Evolutionary conservation across 2,113 vertebrate species (phyloP).

Genomic region (Neolamprologus toae): DNA sequence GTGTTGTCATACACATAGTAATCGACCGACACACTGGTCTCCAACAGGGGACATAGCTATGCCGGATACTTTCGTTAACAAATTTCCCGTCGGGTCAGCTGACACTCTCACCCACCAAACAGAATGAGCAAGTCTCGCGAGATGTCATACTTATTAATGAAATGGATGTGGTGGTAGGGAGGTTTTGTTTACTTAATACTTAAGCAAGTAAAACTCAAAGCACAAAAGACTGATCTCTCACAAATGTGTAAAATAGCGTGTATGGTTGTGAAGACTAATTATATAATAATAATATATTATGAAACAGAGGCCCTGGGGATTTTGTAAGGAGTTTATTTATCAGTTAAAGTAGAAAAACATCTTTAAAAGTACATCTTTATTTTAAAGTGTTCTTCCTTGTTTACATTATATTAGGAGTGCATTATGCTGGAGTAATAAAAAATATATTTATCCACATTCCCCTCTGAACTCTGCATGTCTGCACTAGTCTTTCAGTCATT

Average conservation of each 20-base stretch:
- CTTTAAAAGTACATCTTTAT: neutral
- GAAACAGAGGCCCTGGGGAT: neutral
- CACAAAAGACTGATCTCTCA: neutral
- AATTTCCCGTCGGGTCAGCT: slow-evolving; percentile 41
- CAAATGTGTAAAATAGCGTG: neutral
- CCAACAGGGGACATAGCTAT: slow-evolving; percentile 23
- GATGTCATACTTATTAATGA: neutral
- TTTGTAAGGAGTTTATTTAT: neutral
- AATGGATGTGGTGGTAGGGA: neutral
- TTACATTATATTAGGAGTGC: neutral
- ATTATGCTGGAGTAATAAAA: neutral
- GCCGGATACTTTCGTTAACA: slow-evolving; percentile 11
- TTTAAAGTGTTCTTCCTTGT: neutral
- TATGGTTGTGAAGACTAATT: neutral
- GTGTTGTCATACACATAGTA: neutral
- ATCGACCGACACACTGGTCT: neutral
- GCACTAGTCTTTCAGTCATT: neutral
- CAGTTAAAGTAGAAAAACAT: neutral
- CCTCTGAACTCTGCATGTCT: neutral
- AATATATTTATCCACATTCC: neutral
- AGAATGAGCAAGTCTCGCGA: slow-evolving; percentile 29
- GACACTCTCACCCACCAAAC: slow-evolving; percentile 14
- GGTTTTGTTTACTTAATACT: neutral
- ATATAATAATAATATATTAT: neutral
- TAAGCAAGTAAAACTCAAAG: neutral